Base-by-base conservation (phyloP, 1,140 invertebrate genomes). In the Bombyx mandarina region DNA sequence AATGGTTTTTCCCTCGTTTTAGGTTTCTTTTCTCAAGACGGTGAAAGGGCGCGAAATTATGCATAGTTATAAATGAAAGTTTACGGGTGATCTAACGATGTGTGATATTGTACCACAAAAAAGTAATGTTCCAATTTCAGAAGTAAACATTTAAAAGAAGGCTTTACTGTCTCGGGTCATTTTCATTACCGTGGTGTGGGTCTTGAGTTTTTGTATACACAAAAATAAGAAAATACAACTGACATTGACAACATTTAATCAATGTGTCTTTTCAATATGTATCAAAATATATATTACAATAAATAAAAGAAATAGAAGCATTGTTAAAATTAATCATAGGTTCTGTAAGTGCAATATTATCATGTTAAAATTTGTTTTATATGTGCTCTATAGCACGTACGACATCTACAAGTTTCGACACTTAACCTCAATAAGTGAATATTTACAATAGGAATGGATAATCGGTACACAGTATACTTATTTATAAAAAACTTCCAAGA, bases 21-120 rank as follows among this genome's bases (percentile, higher is more conserved):
- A 52, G 42, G 7, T 45, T 44, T 51, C 12, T 35, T 51, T 54
- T 10, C 52, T 56, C 12, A 18, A 18, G 6, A 43, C 35, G 68
- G 81, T 82, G 83, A 86, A 86, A 86, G 83, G 83, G 83, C 83
- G 83, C 83, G 81, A 86, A 86, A 86, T 81, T 73, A 78, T 66
- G 43, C 43, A 52, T 7, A 44, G 26, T 35, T 45, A n/a, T 8
- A 8, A 47, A 55, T 10, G 50, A 45, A 54, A 46, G 53, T 54
- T 54, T 45, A 54, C 44, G 7, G 50, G 10, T 7, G 48, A 48
- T 52, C 3, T 35, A 56, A n/a, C 46, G 9, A 47, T n/a, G 47
- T 46, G 12, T 35, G 42, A 48, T 46, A 48, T 43, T 56, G 54
- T 48, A 26, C 42, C 5, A 35, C 42, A 35, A 35, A 18, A 18